Base-by-base conservation (phyloP, 2,888 invertebrate genomes). In the Helobdella robusta region DNA sequence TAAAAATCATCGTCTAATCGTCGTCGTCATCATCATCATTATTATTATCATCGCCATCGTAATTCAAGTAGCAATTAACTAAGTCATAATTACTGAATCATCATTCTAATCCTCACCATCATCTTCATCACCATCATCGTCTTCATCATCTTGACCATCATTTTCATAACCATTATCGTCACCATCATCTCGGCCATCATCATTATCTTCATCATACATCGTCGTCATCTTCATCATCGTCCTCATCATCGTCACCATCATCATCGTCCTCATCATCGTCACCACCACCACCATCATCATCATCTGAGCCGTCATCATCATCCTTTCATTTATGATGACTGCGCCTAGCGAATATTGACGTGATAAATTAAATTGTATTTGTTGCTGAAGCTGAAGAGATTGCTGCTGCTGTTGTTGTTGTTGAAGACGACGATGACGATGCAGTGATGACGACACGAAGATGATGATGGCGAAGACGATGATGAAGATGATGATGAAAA, bases 241-340 rank as follows among this genome's bases (percentile, higher is more conserved):
- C 58, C 23, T 58, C 58, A 58, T 58, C 58, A 58, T 58, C 58
- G 30, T 58, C 58, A 58, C 30, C 58, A 58, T 58, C 58, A 58
- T 58, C 58, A 58, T 58, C 58, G 30, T 58, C 58, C 23, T 58
- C 58, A 58, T 58, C 52, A 52, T 52, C 52, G 20, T n/a, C 11
- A 40, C 11, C 44, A 40, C n/a, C 11, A 15, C 44, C 44, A 40
- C 44, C 50, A 50, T 18, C 50, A 50, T 23, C 50, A 50, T 4
- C 50, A 50, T 25, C 5, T 23, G 6, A 6, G 25, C 50, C 50
- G 25, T 25, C 25, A 50, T 25, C 25, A 18, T 18, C 50, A 50
- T 25, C 50, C n/a, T n/a, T n/a, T n/a, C n/a, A n/a, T n/a, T n/a
- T n/a, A n/a, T n/a, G n/a, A n/a, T n/a, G n/a, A n/a, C n/a, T n/a